phyloP scores from a whole-genome alignment of 2,888 invertebrate genomes.

The Agriotes lineatus region DNA sequence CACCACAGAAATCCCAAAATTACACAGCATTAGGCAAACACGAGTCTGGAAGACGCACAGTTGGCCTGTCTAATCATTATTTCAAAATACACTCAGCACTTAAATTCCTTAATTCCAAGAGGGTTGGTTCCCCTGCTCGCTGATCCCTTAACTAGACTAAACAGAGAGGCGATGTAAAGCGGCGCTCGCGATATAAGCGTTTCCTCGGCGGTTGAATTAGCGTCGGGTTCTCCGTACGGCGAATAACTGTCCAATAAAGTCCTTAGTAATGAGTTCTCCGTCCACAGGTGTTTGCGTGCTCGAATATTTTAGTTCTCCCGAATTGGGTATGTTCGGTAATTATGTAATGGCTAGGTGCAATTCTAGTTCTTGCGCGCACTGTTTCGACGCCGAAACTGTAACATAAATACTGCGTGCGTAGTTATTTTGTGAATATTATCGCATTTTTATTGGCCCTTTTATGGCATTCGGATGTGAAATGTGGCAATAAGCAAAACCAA shows the following conservation, averaged over 20 bases:
- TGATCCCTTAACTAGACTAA: constrained; percentile 47
- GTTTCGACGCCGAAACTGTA: not conserved
- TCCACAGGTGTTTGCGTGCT: constrained; percentile 51
- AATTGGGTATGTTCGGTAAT: constrained; percentile 36
- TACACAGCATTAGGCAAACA: constrained; percentile 38
- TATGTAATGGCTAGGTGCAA: constrained; percentile 27
- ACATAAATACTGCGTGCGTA: not conserved
- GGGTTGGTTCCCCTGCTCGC: constrained; percentile 38
- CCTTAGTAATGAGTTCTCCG: constrained; percentile 49
- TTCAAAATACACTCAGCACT: constrained; percentile 43
- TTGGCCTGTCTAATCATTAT: constrained; percentile 42
- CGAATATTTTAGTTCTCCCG: constrained; percentile 47
- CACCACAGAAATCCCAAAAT: constrained; percentile 41
- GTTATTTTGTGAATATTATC: constrained; percentile 17
- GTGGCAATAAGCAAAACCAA: constrained; percentile 19
- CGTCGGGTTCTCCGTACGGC: constrained; percentile 38
- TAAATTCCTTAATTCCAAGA: constrained; percentile 43
- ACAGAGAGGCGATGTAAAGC: constrained; percentile 38
- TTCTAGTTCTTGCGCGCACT: not conserved
- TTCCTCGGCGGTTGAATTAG: constrained; percentile 43
- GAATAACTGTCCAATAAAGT: constrained; percentile 52
- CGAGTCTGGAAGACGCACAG: constrained; percentile 36
- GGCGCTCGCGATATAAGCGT: constrained; percentile 39
- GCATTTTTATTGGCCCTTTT: constrained; percentile 12
- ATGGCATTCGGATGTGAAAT: constrained; percentile 2